Evolutionary conservation across 2,113 vertebrate species (phyloP).

Genomic region (Arothron firmamentum): DNA sequence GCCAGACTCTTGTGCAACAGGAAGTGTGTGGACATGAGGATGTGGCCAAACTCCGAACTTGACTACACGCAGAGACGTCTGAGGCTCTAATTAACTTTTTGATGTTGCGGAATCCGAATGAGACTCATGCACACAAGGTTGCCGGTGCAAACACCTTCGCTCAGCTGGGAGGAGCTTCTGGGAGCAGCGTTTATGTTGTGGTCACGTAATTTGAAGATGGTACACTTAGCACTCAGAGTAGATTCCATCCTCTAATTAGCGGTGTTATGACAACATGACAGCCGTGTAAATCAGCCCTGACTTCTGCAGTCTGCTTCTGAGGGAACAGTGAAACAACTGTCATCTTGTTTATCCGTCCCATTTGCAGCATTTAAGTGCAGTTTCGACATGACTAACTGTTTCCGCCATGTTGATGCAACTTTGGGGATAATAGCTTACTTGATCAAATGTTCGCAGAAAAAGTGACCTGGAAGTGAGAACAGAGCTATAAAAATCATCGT

Average conservation of each 20-base stretch:
- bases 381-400: slow-evolving; percentile 42
- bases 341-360: slow-evolving; percentile 40
- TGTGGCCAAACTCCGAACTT: slow-evolving; percentile 12
- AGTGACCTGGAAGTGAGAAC: slow-evolving; percentile 27
- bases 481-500: slow-evolving; percentile 51
- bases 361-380: slow-evolving; percentile 40
- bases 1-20: slow-evolving; percentile 24
- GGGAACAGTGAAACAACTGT: slow-evolving; percentile 9
- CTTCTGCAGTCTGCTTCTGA: slow-evolving; percentile 28
- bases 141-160: slow-evolving; percentile 20
- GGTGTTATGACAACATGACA: slow-evolving; percentile 25
- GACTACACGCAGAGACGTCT: slow-evolving; percentile 16
- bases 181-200: slow-evolving; percentile 40
- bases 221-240: neutral
- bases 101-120: slow-evolving; percentile 27
- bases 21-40: slow-evolving; percentile 24
- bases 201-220: slow-evolving; percentile 26
- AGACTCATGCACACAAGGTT: slow-evolving; percentile 35
- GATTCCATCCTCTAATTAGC: slow-evolving; percentile 26
- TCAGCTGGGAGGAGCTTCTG: slow-evolving; percentile 21
- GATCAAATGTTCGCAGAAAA: slow-evolving; percentile 44
- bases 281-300: slow-evolving; percentile 1
- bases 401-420: slow-evolving; percentile 36
- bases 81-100: slow-evolving; percentile 34
- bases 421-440: slow-evolving; percentile 45